These are phyloP conservation scores for Zygogramma bicolorata DNA, from an alignment of 2,888 invertebrate species.

Conservation along the genomic window DNA sequence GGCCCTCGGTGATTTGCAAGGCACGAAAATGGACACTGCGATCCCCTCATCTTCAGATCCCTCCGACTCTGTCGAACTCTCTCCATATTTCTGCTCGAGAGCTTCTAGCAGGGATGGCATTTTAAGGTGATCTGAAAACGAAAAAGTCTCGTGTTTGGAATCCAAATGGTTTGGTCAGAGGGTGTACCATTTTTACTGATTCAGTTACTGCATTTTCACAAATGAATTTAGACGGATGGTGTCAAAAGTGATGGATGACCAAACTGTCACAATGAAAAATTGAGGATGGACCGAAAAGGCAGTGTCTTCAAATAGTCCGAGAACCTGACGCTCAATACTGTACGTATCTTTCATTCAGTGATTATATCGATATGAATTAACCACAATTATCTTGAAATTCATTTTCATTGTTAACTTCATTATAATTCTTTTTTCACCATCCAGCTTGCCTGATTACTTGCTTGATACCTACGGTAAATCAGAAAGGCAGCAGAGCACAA, in stretches of 20 bases:
- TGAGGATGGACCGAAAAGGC: too few relatives aligned
- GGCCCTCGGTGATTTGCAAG: constrained; percentile 81
- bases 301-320: too few relatives aligned
- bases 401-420: too few relatives aligned
- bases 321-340: too few relatives aligned
- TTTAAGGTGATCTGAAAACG: constrained; percentile 54
- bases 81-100: constrained; percentile 86
- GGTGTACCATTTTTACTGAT: neutral
- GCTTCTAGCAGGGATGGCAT: constrained; percentile 94
- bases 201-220: neutral
- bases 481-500: too few relatives aligned
- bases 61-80: constrained; percentile 70
- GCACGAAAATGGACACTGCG: constrained; percentile 88
- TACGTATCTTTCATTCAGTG: too few relatives aligned
- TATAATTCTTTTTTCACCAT: too few relatives aligned
- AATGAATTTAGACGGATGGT: neutral
- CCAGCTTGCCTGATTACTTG: too few relatives aligned
- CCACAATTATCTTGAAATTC: too few relatives aligned
- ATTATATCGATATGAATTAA: too few relatives aligned
- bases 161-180: neutral
- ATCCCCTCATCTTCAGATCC: constrained; percentile 73
- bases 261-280: neutral
- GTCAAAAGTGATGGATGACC: neutral
- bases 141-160: neutral
- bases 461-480: too few relatives aligned